Evolutionary conservation across 2,888 invertebrate species (phyloP).

Genomic region (Zygothrica quintamaculata): DNA sequence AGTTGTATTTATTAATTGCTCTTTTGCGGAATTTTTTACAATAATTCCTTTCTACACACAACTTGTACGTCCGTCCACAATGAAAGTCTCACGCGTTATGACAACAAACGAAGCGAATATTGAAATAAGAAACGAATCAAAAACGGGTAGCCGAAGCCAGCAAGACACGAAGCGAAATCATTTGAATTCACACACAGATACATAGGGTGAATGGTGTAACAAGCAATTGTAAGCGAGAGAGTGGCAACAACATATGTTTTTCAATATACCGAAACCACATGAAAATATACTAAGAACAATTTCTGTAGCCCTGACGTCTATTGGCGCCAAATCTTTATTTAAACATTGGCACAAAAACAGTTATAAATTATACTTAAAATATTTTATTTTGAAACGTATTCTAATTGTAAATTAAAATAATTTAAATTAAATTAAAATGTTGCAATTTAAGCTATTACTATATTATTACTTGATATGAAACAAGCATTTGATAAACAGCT

Average conservation of each 20-base stretch:
- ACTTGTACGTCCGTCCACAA: constrained; percentile 37
- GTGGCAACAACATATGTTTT: constrained; percentile 40
- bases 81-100: constrained; percentile 57
- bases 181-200: constrained; percentile 8
- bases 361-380: no score
- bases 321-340: constrained; percentile 21
- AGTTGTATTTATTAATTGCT: constrained; percentile 9
- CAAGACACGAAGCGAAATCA: constrained; percentile 7
- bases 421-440: no score
- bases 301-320: constrained; percentile 1
- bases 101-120: constrained; percentile 48
- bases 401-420: no score
- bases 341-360: no score
- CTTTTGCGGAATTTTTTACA: constrained; percentile 28
- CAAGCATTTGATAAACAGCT: not conserved
- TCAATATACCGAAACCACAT: constrained; percentile 30
- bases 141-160: constrained; percentile 9
- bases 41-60: constrained; percentile 21
- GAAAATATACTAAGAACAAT: constrained; percentile 8
- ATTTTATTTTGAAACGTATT: no score
- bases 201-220: constrained; percentile 20
- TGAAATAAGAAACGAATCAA: constrained; percentile 41
- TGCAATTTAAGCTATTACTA: no score
- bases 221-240: constrained; percentile 27
- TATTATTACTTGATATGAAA: no score